Base-by-base conservation (phyloP, 2,888 invertebrate genomes). In the Anagyrus pseudococci region DNA sequence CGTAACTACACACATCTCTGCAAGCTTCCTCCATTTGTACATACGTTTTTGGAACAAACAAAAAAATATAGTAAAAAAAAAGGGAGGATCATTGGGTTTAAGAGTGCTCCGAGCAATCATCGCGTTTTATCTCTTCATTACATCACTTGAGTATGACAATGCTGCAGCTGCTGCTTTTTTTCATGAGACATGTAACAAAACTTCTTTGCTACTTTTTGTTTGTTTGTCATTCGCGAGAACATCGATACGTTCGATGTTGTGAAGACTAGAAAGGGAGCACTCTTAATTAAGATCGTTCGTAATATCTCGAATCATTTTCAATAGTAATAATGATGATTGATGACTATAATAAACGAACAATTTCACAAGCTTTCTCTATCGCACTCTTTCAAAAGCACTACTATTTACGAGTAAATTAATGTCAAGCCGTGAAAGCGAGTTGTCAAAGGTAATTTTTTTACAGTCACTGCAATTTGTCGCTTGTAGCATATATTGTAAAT, bases 341-440 rank as follows among this genome's bases (percentile, higher is more conserved):
- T n/a, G n/a, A n/a, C n/a, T n/a, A n/a, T n/a, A n/a, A n/a, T 23
- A 25, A 49, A 46, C 22, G 37, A 49, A 60, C 47, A 44, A 58
- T n/a, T 61, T 66, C 62, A 58, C 41, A 63, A 66, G 60, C 62
- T 63, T 66, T 15, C 26, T 58, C 60, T 62, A 64, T 61, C 55
- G 57, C 66, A 67, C 66, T 55, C 66, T 67, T 61, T 67, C 56
- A 61, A 59, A 63, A 67, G 66, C 66, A 67, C 66, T 62, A 46
- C 66, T 67, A 60, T 57, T 53, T 58, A 58, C 43, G 44, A 48
- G 54, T 46, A 48, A 40, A 56, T 58, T 56, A 15, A 41, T 63
- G 44, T 61, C 58, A 61, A 59, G 56, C 62, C 65, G 65, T 63
- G 54, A 66, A 60, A 64, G 46, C 61, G 58, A 67, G 58, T 67